Evolutionary conservation across 2,113 vertebrate genomes (phyloP).

Genomic region (cat (Felis catus)): DNA sequence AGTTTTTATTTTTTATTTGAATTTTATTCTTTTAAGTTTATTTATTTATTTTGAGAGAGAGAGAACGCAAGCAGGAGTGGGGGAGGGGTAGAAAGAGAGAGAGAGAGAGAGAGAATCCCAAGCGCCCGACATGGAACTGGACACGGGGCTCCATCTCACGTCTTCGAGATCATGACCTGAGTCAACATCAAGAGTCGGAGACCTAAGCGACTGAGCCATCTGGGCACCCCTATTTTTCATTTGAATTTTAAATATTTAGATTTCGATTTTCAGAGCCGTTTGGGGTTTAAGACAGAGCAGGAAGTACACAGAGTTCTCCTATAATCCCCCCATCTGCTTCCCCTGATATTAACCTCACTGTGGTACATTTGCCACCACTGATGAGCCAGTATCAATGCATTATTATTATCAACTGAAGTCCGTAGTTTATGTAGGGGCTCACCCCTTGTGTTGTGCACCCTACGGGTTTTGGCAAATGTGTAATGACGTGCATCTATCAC

Average conservation of each 20-base stretch:
- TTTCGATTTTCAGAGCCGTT: background rate
- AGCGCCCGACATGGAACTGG: too few relatives aligned
- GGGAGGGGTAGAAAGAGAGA: too few relatives aligned
- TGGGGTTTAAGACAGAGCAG: background rate
- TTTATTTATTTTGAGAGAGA: too few relatives aligned
- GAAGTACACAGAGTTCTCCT: background rate
- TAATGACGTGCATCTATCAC: background rate
- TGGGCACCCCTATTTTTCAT: background rate
- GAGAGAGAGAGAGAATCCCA: too few relatives aligned
- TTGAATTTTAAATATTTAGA: background rate
- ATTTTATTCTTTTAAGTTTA: too few relatives aligned
- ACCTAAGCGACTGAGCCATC: too few relatives aligned
- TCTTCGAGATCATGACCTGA: too few relatives aligned
- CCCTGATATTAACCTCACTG: background rate
- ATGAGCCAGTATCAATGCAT: background rate
- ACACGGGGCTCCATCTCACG: too few relatives aligned
- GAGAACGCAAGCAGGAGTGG: too few relatives aligned
- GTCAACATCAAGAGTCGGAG: too few relatives aligned
- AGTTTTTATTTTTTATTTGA: too few relatives aligned
- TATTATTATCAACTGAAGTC: background rate
- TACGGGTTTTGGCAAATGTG: background rate
- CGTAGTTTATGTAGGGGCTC: background rate
- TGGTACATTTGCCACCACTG: background rate
- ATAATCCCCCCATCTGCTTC: too few relatives aligned
- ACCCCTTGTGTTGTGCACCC: background rate